Evolutionary conservation across 1,140 invertebrate genomes (phyloP), one percentile per base, ranked within the genome.

Genomic region (Trachymyrmex septentrionalis): DNA sequence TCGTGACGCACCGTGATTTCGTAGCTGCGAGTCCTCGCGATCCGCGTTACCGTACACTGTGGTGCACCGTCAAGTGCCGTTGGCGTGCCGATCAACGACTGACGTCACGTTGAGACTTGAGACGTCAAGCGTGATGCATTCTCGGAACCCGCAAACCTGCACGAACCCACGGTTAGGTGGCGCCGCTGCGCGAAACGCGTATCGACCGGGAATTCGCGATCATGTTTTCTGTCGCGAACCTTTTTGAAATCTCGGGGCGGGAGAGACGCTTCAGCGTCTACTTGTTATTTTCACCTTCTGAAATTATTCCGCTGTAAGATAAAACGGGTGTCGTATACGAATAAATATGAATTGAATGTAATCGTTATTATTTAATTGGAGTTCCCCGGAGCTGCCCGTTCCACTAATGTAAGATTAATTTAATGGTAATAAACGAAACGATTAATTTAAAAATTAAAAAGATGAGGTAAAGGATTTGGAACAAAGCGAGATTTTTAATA

Each of bases 21-120:
- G 19, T 16, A 14, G 14, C 4, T 34, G 50, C 76, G 30, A 38
- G 59, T 78, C 6, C 3, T 59, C n/a, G 50, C 85, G 81, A 38
- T 66, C 0, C 30, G 14, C n/a, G n/a, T n/a, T 30, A 30, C 30
- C 55, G 55, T 57, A n/a, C 55, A 19, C 27, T 2, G 27, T 64
- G 48, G 3, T 50, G 12, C 48, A 50, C 38, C 38, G 27, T 9
- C 34, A 0, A 38, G 6, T 38, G 34, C 61, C 16, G 27, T 24
- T 34, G 16, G 55, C 48, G 48, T 50, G 64, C 34, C 6, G 64
- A 38, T 66, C 64, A 21, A 73, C 19, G n/a, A 44, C 86, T 91
- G 91, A 91, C 91, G 89, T 91, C 89, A 91, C 72, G 27, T 27
- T 57, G 63, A 86, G 78, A 92, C 21, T 27, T 57, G 63, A 86